A percentile compares a stretch with the other conserved stretches of the same genome.
These are phyloP conservation scores for Cryptomyrus ogoouensis DNA, from an alignment of 2,113 vertebrate genomes.

Conservation along the genomic window DNA sequence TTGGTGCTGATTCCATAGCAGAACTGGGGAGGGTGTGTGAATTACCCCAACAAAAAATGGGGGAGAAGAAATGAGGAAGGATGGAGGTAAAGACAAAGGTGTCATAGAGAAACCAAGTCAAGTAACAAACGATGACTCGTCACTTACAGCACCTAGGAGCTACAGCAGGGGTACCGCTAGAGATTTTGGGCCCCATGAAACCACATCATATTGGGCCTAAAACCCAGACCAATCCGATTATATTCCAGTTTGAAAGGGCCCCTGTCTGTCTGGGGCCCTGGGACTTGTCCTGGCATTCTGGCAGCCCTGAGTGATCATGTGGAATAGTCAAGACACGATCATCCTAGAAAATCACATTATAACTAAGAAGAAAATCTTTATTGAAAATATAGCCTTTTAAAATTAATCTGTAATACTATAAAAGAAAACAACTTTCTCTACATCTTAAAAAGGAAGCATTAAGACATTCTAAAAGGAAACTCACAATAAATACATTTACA, in stretches of 20 bases:
- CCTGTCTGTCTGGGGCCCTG: not conserved
- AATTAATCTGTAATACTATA: conserved; percentile 62
- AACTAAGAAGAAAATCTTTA: conserved; percentile 17
- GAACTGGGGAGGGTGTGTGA: not conserved
- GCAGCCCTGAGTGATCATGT: not conserved
- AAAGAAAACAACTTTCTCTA: conserved; percentile 42
- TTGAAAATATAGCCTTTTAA: conserved; percentile 25
- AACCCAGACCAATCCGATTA: not conserved
- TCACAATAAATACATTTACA: conserved; percentile 20
- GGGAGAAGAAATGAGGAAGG: not conserved
- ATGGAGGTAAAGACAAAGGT: not conserved
- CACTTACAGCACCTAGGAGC: not conserved
- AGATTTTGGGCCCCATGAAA: not conserved
- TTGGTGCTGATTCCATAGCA: not conserved
- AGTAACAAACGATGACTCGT: too few species aligned
- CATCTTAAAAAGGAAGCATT: not conserved
- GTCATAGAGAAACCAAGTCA: not conserved
- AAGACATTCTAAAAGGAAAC: not conserved
- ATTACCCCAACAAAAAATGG: not conserved
- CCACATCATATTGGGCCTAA: not conserved
- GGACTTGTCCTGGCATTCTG: not conserved
- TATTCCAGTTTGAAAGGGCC: not conserved
- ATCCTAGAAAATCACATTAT: not conserved
- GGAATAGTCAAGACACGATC: not conserved
- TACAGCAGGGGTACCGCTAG: not conserved